Evolutionary conservation across 2,113 vertebrate genomes (phyloP).

Genomic region (Holacanthus passer): DNA sequence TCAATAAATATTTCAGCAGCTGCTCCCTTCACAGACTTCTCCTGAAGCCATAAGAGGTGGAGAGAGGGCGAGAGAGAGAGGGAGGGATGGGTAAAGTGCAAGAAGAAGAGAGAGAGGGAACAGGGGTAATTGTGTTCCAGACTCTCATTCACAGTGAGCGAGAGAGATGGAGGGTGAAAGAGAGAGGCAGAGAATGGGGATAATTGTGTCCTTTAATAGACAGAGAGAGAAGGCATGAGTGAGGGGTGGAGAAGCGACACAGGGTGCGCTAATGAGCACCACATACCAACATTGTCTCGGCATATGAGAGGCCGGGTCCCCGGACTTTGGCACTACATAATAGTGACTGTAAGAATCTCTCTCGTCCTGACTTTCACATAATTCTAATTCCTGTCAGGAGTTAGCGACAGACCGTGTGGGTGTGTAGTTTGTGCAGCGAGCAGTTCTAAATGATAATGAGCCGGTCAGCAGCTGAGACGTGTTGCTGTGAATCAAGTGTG

Average conservation of each 20-base stretch:
- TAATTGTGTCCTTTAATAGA: conserved; percentile 78
- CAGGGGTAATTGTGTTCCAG: conserved; percentile 77
- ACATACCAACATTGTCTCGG: conserved; percentile 72
- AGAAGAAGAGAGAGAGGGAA: conserved; percentile 51
- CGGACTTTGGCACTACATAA: conserved; percentile 64
- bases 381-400: conserved; percentile 73
- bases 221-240: conserved; percentile 64
- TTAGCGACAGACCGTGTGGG: conserved; percentile 62
- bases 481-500: conserved; percentile 50
- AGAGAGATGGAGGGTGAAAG: conserved; percentile 66
- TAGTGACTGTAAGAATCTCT: conserved; percentile 62
- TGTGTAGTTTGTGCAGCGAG: conserved; percentile 66
- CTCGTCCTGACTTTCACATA: conserved; percentile 51
- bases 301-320: conserved; percentile 45
- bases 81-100: conserved; percentile 55
- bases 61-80: conserved; percentile 31
- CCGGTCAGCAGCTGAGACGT: conserved; percentile 58
- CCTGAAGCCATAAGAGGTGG: conserved; percentile 72
- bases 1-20: conserved; percentile 89
- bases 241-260: conserved; percentile 68
- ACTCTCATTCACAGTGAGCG: conserved; percentile 65
- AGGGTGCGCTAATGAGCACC: conserved; percentile 75
- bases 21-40: conserved; percentile 77
- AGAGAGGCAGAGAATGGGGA: conserved; percentile 63
- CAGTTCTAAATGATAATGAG: conserved; percentile 76